Evolutionary conservation across 1,140 invertebrate species (phyloP), one percentile per base, ranked within the genome.

Genomic region (Drosophila auraria): DNA sequence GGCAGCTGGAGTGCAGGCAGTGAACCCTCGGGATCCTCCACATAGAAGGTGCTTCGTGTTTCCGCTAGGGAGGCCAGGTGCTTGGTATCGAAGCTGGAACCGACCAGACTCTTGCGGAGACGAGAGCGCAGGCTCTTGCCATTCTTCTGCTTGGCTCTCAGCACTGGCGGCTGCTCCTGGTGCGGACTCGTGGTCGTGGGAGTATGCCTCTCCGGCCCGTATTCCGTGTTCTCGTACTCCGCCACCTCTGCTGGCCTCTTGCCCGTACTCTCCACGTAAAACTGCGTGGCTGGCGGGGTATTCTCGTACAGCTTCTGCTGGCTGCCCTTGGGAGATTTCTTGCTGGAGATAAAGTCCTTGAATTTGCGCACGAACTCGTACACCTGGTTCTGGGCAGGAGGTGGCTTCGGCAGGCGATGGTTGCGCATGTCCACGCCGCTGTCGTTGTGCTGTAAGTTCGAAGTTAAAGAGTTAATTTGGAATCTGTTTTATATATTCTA

Each of bases 41-140:
- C 90, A 84, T 96, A 96, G 84, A 96, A 96, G 2, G 95, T 95
- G 49, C 95, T 95, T 44, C 95, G 95, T 1, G 94, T 94, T 30
- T 90, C 72, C 6, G 74, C 75, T 49, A 93, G 30, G 7, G 84
- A 66, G 12, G 78, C 83, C 6, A 84, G 58, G 30, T 91, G 83
- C 51, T 92, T 87, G 93, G 93, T 92, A 93, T 94, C 78, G 91
- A 87, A 70, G 87, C 93, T 74, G 92, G 50, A 15, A 83, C 94
- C 59, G 83, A 93, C 38, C 80, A 93, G 72, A 93, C 92, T 94
- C 78, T 94, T 91, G 50, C 94, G 93, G 47, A 95, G 93, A 25
- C 94, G 83, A 0, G 94, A 94, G 57, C 84, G 81, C 42, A 95
- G 93, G 47, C 92, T 92, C 61, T 91, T 57, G 92, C 94, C 68